phyloP scores from a whole-genome alignment of 2,888 invertebrate species.

The Macrophya annulata region DNA sequence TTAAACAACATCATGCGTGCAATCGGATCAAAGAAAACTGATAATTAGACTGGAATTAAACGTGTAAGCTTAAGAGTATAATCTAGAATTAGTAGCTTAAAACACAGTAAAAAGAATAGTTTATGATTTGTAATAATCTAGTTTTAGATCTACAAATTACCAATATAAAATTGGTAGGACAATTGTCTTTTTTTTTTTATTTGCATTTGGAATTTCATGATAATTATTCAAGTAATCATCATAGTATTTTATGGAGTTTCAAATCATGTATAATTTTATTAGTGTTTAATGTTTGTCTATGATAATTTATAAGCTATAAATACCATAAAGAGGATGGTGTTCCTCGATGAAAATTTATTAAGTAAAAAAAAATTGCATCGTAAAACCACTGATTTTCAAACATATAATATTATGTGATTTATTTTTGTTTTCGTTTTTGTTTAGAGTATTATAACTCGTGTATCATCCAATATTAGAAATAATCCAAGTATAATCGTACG shows the following conservation, averaged over 20 bases:
- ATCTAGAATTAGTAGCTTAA: conserved; percentile 30
- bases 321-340: neutral
- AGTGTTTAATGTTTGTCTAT: neutral
- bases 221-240: conserved; percentile 44
- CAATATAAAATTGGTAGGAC: conserved; percentile 51
- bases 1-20: conserved; percentile 22
- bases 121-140: conserved; percentile 35
- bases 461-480: neutral
- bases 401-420: neutral
- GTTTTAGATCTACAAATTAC: conserved; percentile 54
- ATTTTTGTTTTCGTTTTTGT: neutral
- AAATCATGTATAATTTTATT: neutral
- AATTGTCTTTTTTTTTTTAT: conserved; percentile 40
- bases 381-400: neutral
- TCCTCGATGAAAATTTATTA: neutral
- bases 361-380: conserved; percentile 10
- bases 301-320: conserved; percentile 1
- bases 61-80: conserved; percentile 26
- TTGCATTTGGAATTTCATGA: conserved; percentile 24
- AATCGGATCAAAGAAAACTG: conserved; percentile 29
- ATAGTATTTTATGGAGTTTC: conserved; percentile 32
- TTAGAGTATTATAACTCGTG: neutral
- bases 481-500: neutral
- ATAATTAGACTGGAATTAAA: conserved; percentile 29
- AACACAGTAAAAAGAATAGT: conserved; percentile 20